A percentile compares a stretch with the other conserved stretches of the same genome.
Evolutionary conservation across 1,140 invertebrate genomes (phyloP).

Genomic region (Heliothis virescens): DNA sequence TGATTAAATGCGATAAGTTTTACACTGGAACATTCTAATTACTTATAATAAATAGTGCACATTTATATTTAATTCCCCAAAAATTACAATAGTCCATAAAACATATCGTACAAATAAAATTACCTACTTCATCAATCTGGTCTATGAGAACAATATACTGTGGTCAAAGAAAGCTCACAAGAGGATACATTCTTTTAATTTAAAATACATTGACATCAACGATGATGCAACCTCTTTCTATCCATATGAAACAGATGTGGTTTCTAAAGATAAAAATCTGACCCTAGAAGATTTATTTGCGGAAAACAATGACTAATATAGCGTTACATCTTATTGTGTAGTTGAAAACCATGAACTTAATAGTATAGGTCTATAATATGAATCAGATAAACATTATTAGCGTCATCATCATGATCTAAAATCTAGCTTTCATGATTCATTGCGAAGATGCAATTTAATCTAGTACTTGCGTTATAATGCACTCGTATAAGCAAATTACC

Average conservation of each 20-base stretch:
- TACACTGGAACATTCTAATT: background rate
- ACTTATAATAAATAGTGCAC: background rate
- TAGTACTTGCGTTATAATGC: background rate
- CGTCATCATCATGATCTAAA: slow-evolving; percentile 9
- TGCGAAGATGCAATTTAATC: background rate
- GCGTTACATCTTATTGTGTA: background rate
- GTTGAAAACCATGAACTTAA: slow-evolving; percentile 5
- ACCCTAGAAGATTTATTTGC: background rate
- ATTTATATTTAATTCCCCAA: too few relatives aligned
- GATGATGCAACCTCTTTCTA: background rate
- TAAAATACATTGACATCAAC: background rate
- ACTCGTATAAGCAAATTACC: slow-evolving; percentile 15
- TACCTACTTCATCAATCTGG: too few relatives aligned
- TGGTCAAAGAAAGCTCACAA: too few relatives aligned
- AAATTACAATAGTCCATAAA: too few relatives aligned
- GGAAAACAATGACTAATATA: slow-evolving; percentile 11
- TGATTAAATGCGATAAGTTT: too few relatives aligned
- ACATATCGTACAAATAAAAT: too few relatives aligned
- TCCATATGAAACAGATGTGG: background rate
- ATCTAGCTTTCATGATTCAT: slow-evolving; percentile 1
- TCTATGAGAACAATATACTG: too few relatives aligned
- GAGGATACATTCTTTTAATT: too few relatives aligned
- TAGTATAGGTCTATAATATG: background rate
- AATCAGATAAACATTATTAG: background rate
- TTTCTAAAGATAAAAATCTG: slow-evolving; percentile 22